A percentile compares a stretch with the other conserved stretches of the same genome.
These are phyloP conservation scores for Semnornis frantzii DNA, from an alignment of 2,113 vertebrate genomes.

Conservation along the genomic window DNA sequence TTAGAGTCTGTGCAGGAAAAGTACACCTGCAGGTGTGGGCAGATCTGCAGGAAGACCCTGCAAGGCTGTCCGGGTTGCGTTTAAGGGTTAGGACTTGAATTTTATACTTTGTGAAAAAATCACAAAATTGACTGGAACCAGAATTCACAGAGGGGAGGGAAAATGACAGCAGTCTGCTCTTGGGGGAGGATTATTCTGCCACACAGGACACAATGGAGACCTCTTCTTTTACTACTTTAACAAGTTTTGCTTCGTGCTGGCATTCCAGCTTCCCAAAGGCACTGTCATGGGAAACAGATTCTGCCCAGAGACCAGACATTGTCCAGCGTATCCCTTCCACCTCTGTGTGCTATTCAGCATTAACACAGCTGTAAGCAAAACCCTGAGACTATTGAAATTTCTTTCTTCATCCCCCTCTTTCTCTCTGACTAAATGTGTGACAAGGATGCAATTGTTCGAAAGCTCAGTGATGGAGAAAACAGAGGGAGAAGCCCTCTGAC, in stretches of 20 bases:
- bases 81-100: conserved; percentile 15
- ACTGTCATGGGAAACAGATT: conserved; percentile 75
- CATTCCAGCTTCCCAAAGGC: conserved; percentile 70
- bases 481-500: conserved; percentile 17
- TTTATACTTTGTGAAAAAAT: conserved; percentile 53
- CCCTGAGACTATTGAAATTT: conserved; percentile 52
- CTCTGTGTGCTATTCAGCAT: conserved; percentile 47
- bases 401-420: conserved; percentile 60
- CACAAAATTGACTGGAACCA: conserved; percentile 37
- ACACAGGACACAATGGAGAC: conserved; percentile 71
- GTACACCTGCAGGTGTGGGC: not conserved
- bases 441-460: conserved; percentile 59
- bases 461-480: conserved; percentile 18
- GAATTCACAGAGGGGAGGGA: conserved; percentile 68
- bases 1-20: not conserved
- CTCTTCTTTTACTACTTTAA: conserved; percentile 74
- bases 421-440: conserved; percentile 53
- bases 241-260: conserved; percentile 80
- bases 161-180: conserved; percentile 67
- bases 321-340: conserved; percentile 68
- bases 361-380: conserved; percentile 49
- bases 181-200: conserved; percentile 78
- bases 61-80: not conserved
- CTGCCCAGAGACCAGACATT: conserved; percentile 71
- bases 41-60: not conserved